Conservation (phyloP, 2,113 vertebrate genomes). For the Uria lomvia region DNA sequence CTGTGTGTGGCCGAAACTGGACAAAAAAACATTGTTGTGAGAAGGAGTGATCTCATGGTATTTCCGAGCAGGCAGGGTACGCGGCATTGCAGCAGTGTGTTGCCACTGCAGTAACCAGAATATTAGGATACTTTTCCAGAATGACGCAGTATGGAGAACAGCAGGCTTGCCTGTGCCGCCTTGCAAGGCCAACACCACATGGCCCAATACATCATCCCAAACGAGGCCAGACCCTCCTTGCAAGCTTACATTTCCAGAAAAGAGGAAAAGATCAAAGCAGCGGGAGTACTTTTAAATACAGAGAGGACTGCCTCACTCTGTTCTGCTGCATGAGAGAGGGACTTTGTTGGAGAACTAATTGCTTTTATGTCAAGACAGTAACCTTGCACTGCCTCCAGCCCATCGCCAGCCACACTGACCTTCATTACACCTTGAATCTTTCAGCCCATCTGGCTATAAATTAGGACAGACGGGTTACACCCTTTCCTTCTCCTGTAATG, state of each 20-base stretch:
- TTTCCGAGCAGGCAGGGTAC: background rate
- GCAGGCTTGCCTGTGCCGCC: background rate
- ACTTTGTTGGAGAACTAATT: background rate
- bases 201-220: slow-evolving; percentile 10
- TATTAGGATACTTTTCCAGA: background rate
- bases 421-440: slow-evolving; percentile 23
- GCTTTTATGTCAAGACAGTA: background rate
- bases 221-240: background rate
- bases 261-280: slow-evolving; percentile 41
- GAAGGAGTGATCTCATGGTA: background rate
- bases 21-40: background rate
- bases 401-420: background rate
- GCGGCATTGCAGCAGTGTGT: background rate
- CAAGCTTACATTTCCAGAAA: slow-evolving; percentile 17
- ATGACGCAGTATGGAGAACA: background rate
- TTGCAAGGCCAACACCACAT: background rate
- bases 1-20: background rate
- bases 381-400: background rate
- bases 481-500: slow-evolving; percentile 8
- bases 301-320: background rate
- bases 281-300: background rate
- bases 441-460: slow-evolving; percentile 13
- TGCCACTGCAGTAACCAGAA: background rate
- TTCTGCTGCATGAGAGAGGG: background rate
- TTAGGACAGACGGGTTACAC: background rate